phyloP scores from a whole-genome alignment of 2,888 invertebrate species.

The Lobophora halterata region DNA sequence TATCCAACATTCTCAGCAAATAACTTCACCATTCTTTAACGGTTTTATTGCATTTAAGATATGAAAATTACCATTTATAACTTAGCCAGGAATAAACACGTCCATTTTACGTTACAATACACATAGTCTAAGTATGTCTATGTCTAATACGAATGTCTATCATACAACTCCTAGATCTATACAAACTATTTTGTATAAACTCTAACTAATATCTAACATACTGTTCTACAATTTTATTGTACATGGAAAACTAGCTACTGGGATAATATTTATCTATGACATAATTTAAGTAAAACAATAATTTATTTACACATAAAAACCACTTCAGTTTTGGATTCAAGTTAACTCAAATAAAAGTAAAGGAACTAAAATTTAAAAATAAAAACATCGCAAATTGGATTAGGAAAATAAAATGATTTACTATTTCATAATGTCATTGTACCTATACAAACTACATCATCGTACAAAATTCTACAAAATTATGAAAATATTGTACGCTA shows the following conservation, averaged over 20 bases:
- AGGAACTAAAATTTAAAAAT: constrained; percentile 52
- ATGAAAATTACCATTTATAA: neutral
- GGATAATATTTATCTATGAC: constrained; percentile 72
- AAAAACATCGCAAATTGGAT: constrained; percentile 43
- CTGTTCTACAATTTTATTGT: constrained; percentile 77
- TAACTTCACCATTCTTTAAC: constrained; percentile 1
- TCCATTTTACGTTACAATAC: constrained; percentile 53
- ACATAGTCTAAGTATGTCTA: constrained; percentile 61
- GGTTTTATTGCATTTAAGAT: constrained; percentile 2
- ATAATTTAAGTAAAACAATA: constrained; percentile 71
- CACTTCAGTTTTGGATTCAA: constrained; percentile 60
- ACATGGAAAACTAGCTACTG: constrained; percentile 77
- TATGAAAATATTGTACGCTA: constrained; percentile 36
- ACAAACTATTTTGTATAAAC: constrained; percentile 76
- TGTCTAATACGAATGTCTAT: constrained; percentile 63
- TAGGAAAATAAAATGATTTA: constrained; percentile 30
- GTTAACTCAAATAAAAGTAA: constrained; percentile 46
- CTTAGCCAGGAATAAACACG: constrained; percentile 31
- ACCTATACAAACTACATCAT: constrained; percentile 48
- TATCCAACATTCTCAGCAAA: constrained; percentile 9
- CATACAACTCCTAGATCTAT: constrained; percentile 69
- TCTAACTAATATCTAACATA: constrained; percentile 72
- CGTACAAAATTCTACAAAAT: constrained; percentile 57
- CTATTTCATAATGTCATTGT: constrained; percentile 16
- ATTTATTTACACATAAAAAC: constrained; percentile 79